These are phyloP conservation scores for Aethes cnicana DNA, from an alignment of 2,888 invertebrate genomes.

Conservation along the genomic window DNA sequence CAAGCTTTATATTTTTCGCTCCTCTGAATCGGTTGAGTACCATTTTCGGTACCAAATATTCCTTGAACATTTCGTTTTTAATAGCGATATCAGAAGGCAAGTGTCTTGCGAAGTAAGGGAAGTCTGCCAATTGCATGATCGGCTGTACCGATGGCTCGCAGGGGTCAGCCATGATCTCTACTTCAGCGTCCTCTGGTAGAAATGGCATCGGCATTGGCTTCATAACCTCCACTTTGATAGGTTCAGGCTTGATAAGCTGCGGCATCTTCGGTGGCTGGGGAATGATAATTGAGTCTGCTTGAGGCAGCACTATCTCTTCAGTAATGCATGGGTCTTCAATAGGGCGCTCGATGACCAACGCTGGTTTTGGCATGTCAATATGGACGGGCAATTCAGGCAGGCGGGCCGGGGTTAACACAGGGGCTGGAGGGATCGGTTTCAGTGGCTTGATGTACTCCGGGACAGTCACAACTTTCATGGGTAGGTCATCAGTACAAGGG, in stretches of 20 bases:
- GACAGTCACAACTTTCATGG: conserved; percentile 1
- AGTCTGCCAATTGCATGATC: not conserved
- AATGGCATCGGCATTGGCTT: conserved; percentile 4
- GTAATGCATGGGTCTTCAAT: conserved; percentile 21
- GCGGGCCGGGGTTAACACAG: no score
- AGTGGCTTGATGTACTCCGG: conserved; percentile 7
- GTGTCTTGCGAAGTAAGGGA: conserved; percentile 1
- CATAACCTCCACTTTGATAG: not conserved
- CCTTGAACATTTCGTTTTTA: no score
- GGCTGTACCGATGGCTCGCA: conserved; percentile 11
- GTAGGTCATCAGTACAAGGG: not conserved
- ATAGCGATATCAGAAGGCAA: not conserved
- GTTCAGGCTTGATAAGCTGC: not conserved
- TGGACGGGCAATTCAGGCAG: no score
- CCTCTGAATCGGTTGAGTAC: not conserved
- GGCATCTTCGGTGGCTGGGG: not conserved
- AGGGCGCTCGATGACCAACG: conserved; percentile 1
- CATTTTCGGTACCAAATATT: not conserved
- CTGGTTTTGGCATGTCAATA: no score
- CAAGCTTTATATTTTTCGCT: no score
- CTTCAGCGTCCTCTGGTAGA: not conserved
- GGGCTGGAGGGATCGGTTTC: not conserved
- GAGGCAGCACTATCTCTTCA: not conserved
- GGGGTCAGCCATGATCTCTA: conserved; percentile 8
- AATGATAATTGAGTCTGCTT: conserved; percentile 2